A percentile compares a stretch with the other conserved stretches of the same genome.
Evolutionary conservation across 2,888 invertebrate species (phyloP).

Genomic region (Tryphoninae sp.): DNA sequence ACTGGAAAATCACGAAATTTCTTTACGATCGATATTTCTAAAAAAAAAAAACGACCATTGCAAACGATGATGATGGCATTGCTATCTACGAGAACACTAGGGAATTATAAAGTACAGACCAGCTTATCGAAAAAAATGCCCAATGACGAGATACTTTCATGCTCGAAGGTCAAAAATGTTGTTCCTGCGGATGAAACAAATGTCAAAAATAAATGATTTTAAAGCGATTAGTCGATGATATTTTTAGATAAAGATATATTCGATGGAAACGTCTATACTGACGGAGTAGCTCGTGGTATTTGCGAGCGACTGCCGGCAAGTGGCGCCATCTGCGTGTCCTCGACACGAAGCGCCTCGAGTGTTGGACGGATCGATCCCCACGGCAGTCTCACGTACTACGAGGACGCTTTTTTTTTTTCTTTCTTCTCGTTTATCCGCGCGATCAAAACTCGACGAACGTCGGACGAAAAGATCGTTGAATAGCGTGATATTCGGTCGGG

Average conservation of each 20-base stretch:
- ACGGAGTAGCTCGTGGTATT: background rate
- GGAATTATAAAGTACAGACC: too few relatives aligned
- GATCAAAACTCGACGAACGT: background rate
- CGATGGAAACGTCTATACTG: constrained; percentile 76
- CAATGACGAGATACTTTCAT: too few relatives aligned
- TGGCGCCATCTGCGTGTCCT: constrained; percentile 36
- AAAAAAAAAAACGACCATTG: constrained; percentile 4
- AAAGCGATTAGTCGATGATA: constrained; percentile 14
- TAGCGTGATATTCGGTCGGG: background rate
- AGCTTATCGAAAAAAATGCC: too few relatives aligned
- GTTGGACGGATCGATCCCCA: constrained; percentile 37
- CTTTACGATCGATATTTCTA: constrained; percentile 25
- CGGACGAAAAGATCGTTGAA: background rate
- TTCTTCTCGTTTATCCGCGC: background rate
- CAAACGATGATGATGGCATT: background rate
- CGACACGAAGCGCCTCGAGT: background rate
- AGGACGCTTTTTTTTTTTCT: background rate
- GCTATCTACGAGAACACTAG: too few relatives aligned
- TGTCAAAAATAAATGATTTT: background rate
- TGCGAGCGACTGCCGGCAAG: constrained; percentile 8
- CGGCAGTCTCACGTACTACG: constrained; percentile 34
- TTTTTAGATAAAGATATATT: constrained; percentile 69
- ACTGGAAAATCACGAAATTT: constrained; percentile 46
- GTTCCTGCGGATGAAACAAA: too few relatives aligned
- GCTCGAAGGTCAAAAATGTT: too few relatives aligned